Conservation (phyloP, 2,888 invertebrate species). For the Xanthorhoe spadicearia region DNA sequence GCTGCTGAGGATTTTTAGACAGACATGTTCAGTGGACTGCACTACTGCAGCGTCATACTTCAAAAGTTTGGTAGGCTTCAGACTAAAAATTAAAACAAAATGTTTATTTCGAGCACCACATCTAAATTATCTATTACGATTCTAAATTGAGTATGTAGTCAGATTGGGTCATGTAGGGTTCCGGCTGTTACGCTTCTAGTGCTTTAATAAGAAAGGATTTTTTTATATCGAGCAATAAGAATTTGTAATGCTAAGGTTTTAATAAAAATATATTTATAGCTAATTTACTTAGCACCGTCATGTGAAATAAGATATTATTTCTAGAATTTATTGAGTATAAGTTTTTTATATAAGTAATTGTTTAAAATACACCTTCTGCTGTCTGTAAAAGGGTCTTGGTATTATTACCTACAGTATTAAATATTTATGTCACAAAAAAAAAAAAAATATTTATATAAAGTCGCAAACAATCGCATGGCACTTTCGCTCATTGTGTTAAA, state of each 20-base stretch:
- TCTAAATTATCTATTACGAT: background rate
- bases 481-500: slow-evolving; percentile 53
- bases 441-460: background rate
- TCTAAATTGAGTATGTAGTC: too few species aligned
- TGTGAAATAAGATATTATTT: background rate
- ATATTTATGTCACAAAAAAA: too few species aligned
- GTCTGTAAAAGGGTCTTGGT: background rate
- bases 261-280: background rate
- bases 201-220: too few species aligned
- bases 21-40: background rate
- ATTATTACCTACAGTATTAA: background rate
- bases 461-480: slow-evolving; percentile 58
- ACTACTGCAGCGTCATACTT: background rate
- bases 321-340: too few species aligned
- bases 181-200: background rate
- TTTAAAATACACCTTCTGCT: too few species aligned
- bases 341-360: too few species aligned
- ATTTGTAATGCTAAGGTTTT: background rate
- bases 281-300: background rate
- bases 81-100: background rate
- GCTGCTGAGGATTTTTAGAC: slow-evolving; percentile 70
- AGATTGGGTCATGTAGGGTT: background rate
- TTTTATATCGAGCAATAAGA: background rate
- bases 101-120: background rate
- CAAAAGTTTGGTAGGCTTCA: background rate